Evolutionary conservation across 2,797 vertebrate species (phyloP).

Genomic region (Muscicapa striata): DNA sequence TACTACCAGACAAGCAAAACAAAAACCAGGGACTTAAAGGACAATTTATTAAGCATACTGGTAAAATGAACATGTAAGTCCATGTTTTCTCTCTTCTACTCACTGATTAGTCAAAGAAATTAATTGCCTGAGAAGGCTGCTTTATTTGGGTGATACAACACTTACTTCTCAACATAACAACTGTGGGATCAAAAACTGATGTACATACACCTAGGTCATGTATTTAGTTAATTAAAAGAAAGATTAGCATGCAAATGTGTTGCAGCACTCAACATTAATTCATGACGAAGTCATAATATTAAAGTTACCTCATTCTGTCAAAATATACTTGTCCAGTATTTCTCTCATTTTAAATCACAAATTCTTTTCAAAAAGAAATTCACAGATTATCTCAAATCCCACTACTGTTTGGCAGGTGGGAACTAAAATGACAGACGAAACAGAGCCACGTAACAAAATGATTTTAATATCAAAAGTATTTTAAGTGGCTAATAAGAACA

Average conservation of each 20-base stretch:
- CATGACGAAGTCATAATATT: conserved; percentile 17
- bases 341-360: conserved; percentile 21
- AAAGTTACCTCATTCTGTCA: conserved; percentile 58
- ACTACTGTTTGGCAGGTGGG: conserved; percentile 13
- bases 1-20: neutral
- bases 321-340: conserved; percentile 20
- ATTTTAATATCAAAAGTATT: neutral
- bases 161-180: neutral
- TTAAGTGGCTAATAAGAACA: neutral
- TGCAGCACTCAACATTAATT: conserved; percentile 16
- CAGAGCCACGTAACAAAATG: neutral
- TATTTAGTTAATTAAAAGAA: conserved; percentile 11
- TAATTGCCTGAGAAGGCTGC: neutral
- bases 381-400: conserved; percentile 51
- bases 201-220: neutral
- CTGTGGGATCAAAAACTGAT: neutral
- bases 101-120: neutral
- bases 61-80: neutral
- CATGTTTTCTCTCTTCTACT: neutral
- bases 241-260: conserved; percentile 49
- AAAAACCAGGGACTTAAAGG: neutral
- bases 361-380: conserved; percentile 21
- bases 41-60: neutral
- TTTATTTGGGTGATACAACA: neutral
- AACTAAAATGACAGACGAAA: neutral